Evolutionary conservation across 2,797 vertebrate species (phyloP).

Genomic region (Botia kubotai): DNA sequence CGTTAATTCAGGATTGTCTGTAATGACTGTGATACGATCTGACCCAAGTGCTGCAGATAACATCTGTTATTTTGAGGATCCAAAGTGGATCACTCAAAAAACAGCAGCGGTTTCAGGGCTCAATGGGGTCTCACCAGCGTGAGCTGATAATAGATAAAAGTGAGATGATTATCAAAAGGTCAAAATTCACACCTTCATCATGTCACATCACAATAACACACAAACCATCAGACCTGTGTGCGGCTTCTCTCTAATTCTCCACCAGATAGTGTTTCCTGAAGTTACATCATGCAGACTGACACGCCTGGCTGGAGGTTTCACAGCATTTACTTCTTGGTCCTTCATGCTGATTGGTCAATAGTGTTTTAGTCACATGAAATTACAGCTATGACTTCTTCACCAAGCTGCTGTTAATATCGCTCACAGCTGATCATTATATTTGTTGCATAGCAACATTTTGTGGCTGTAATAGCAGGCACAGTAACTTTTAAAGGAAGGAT

Average conservation of each 20-base stretch:
- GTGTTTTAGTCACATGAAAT: not conserved
- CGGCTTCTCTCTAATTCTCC: constrained; percentile 48
- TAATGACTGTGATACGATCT: constrained; percentile 63
- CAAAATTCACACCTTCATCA: constrained; percentile 60
- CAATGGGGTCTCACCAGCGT: constrained; percentile 11
- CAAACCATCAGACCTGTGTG: constrained; percentile 65
- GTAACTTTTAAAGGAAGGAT: no score
- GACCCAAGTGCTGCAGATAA: constrained; percentile 33
- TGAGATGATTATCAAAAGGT: constrained; percentile 62
- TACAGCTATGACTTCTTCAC: no score
- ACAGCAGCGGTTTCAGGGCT: constrained; percentile 29
- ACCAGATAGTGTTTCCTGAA: constrained; percentile 69
- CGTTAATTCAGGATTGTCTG: constrained; percentile 24
- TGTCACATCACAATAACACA: constrained; percentile 71
- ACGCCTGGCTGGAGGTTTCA: constrained; percentile 60
- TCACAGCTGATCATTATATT: not conserved
- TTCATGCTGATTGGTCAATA: not conserved
- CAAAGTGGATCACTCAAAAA: constrained; percentile 41
- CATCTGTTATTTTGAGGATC: constrained; percentile 32
- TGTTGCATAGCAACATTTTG: not conserved
- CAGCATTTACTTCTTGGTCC: not conserved
- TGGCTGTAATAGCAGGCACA: not conserved
- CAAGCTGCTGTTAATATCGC: not conserved
- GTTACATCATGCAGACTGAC: constrained; percentile 74
- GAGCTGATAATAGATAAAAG: constrained; percentile 52